Conservation (phyloP, 2,797 vertebrate species). For the Microctenopoma steveboyesi region DNA sequence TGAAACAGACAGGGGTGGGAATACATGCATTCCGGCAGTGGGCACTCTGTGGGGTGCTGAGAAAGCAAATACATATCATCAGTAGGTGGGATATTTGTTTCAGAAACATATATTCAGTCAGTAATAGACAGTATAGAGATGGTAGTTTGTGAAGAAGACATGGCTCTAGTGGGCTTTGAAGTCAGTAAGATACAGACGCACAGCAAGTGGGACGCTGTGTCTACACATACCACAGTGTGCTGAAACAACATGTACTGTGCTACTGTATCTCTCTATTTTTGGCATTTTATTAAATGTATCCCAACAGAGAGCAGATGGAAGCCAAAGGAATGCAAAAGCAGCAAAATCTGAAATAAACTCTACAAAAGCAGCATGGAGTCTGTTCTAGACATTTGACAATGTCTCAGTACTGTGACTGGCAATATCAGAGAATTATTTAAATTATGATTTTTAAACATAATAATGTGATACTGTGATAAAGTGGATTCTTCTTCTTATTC, state of each 20-base stretch:
- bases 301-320: slow-evolving; percentile 17
- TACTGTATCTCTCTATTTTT: slow-evolving; percentile 32
- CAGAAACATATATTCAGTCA: slow-evolving; percentile 37
- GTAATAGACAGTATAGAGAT: slow-evolving; percentile 28
- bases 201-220: slow-evolving; percentile 24
- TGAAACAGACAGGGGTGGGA: slow-evolving; percentile 32
- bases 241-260: slow-evolving; percentile 33
- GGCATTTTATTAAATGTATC: slow-evolving; percentile 38
- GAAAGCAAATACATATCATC: slow-evolving; percentile 34
- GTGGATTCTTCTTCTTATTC: no score
- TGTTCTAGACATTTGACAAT: not conserved
- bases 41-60: slow-evolving; percentile 23
- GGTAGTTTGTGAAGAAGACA: slow-evolving; percentile 18
- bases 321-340: slow-evolving; percentile 3
- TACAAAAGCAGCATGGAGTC: not conserved
- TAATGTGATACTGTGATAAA: not conserved
- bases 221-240: slow-evolving; percentile 35
- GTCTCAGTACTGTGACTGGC: not conserved
- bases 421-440: not conserved
- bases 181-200: slow-evolving; percentile 32
- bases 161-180: slow-evolving; percentile 41
- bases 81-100: slow-evolving; percentile 42
- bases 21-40: slow-evolving; percentile 16
- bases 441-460: not conserved
- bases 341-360: slow-evolving; percentile 10